Base-by-base conservation (phyloP, 2,888 invertebrate species). In the Andricus curvator region DNA sequence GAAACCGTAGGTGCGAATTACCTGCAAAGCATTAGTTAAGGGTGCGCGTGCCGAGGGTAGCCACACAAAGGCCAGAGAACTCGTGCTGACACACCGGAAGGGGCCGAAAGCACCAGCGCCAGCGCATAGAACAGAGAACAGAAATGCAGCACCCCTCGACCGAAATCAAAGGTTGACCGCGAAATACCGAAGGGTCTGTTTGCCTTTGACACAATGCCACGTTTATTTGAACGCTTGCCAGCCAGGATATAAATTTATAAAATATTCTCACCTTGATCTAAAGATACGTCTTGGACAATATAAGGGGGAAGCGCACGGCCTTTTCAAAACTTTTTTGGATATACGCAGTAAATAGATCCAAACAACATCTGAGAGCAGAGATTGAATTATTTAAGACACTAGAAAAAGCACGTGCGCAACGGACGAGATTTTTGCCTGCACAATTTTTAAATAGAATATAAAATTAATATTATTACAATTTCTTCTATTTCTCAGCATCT, bases 1-100 rank as follows among this genome's bases (percentile, higher is more conserved):
- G 56, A 74, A 74, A 74, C 74, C 56, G 56, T 56, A 74, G 74
- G 74, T 74, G 74, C 74, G 56, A 74, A 74, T 74, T 74, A 74
- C 56, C 74, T 74, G 56, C 11, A 74, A 56, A 70, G 25, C 29
- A 13, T 60, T 74, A 74, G 74, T 56, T 56, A 37, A 74, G 74
- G 74, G 74, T 74, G 74, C 74, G 74, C 74, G 74, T 74, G 74
- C 74, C 74, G 37, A 74, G 74, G 74, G 74, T 74, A 56, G 56
- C 56, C 74, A 60, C 74, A 74, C 51, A 74, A 74, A 74, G 56
- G 56, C 37, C n/a, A 56, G 56, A 70, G 51, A 60, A 33, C 33
- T 56, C 33, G 33, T 56, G 33, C 33, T 74, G 51, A 70, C 70
- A 51, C 70, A 51, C 20, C 56, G n/a, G 74, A 56, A 74, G 74